Evolutionary conservation across 2,797 vertebrate species (phyloP), one percentile per base, ranked within the genome.

Genomic region (Emydoidea blandingii): DNA sequence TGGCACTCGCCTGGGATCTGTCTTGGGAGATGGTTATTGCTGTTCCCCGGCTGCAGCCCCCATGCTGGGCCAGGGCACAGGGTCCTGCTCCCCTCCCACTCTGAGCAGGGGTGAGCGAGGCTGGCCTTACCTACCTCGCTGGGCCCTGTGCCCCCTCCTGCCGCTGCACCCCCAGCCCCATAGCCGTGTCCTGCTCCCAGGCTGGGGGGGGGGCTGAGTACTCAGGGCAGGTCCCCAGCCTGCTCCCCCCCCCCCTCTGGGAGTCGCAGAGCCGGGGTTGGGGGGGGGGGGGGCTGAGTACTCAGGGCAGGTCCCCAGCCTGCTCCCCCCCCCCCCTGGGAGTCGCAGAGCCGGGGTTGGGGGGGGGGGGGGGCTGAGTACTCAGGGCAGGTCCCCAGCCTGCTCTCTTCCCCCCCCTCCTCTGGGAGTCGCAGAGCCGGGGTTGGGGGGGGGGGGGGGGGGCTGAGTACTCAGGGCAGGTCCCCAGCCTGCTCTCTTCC

Each of bases 1-100:
- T 80, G 5, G 12, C 2, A 1, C 94, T 92, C 93, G 90, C 96
- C 94, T 96, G 95, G 96, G 96, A 96, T 96, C 96, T 94, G 91
- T 92, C 95, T 96, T 57, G 0, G 79, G 96, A 89, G 96, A 94
- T 86, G 87, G 94, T 92, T 89, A 59, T 29, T 29, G 92, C 94
- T 96, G 14, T 52, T 44, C 41, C 11, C 82, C 14, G 2, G 54
- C n/a, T 37, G 34, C 34, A 68, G 62, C 19, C 18, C 18, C 31
- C 4, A 16, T 3, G 34, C 59, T 62, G 59, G 59, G 59, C 59
- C 59, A 57, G 56, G 56, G 27, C 27, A 29, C 25, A 57, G 56
- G 56, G 56, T 12, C 56, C 25, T 27, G 21, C 74, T 41, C 37
- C 25, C 84, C 12, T 27, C n/a, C 50, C 88, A 16, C 27, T 50